Conservation (phyloP, 1,140 invertebrate genomes). For the Octopus sinensis region DNA sequence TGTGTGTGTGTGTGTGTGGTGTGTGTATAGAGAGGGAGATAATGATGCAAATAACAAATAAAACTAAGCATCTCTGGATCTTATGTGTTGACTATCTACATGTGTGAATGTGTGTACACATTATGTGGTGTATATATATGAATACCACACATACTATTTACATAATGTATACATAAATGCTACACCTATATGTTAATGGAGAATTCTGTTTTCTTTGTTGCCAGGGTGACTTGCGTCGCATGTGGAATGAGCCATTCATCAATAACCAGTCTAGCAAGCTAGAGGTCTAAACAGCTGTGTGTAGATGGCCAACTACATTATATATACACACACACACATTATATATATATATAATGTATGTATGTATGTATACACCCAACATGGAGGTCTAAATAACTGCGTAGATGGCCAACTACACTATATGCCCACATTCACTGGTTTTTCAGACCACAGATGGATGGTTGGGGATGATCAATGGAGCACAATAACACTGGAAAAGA, state of each 20-base stretch:
- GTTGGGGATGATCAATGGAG: no score
- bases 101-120: not conserved
- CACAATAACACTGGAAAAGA: no score
- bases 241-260: constrained; percentile 94
- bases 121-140: no score
- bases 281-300: not conserved
- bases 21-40: not conserved
- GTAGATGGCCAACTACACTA: no score
- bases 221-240: constrained; percentile 88
- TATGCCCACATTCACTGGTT: no score
- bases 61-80: not conserved
- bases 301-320: no score
- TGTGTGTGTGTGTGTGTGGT: no score
- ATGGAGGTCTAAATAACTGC: no score
- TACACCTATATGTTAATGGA: not conserved
- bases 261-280: constrained; percentile 3
- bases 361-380: no score
- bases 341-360: no score
- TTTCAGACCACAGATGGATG: no score
- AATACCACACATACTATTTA: not conserved
- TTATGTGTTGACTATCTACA: not conserved
- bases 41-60: not conserved
- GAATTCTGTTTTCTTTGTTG: constrained; percentile 39
- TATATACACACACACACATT: no score
- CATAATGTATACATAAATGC: not conserved